These are phyloP conservation scores for Formicarius rufipectus DNA, from an alignment of 2,113 vertebrate species.

Conservation along the genomic window DNA sequence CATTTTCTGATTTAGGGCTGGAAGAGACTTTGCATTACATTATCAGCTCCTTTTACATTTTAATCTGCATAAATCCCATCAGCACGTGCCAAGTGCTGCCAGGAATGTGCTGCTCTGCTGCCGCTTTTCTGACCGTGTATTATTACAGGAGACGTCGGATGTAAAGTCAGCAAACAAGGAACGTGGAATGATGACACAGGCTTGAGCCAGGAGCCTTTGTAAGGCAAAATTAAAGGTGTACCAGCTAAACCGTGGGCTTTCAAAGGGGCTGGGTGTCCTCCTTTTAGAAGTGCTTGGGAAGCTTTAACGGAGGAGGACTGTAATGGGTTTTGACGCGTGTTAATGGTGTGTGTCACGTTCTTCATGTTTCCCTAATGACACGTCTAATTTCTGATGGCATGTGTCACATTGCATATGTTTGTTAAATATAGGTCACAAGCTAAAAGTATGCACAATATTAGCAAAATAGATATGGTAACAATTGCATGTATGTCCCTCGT, in stretches of 20 bases:
- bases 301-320: neutral
- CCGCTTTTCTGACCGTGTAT: neutral
- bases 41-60: conserved; percentile 27
- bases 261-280: neutral
- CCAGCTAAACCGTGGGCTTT: neutral
- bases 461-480: neutral
- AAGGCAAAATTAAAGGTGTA: neutral
- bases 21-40: neutral
- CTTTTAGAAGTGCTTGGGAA: neutral
- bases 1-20: neutral
- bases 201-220: neutral
- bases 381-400: conserved; percentile 36
- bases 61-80: conserved; percentile 6
- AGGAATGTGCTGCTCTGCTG: neutral
- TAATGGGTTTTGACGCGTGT: conserved; percentile 54
- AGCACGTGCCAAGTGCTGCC: neutral
- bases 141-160: neutral
- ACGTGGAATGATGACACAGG: neutral
- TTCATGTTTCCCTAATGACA: neutral
- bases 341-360: conserved; percentile 66
- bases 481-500: neutral
- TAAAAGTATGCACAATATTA: conserved; percentile 11
- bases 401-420: conserved; percentile 44
- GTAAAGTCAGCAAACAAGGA: neutral
- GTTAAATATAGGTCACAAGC: conserved; percentile 25